Base-by-base conservation (phyloP, 92 coral and sea anemone species). In the Galaxea fascicularis region DNA sequence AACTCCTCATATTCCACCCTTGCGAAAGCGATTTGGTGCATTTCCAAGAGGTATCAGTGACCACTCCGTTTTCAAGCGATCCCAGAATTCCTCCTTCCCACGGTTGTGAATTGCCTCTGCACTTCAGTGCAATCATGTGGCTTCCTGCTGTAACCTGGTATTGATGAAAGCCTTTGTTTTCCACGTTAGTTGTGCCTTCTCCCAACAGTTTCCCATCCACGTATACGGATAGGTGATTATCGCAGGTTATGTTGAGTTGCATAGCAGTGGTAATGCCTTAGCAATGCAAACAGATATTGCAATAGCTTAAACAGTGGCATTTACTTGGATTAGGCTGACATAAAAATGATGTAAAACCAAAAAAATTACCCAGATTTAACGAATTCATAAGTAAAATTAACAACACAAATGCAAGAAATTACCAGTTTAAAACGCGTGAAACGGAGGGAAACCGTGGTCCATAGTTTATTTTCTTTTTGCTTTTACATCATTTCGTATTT, bases 1-100 rank as follows among this genome's bases (percentile, higher is more conserved):
- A 92, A 41, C 41, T 83, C 62, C 66, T 66, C 93, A 68, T 92
- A 78, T 83, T 86, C 95, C 95, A 92, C 30, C 93, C 91, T n/a
- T 39, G 65, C 16, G 77, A 73, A 44, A 78, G 46, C 6, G 44
- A 13, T 1, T 83, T 47, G 18, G 89, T 83, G 69, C 95, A 92
- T 49, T 53, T 84, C 95, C 95, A 92, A 24, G 85, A 59, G 16
- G 68, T 51, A 35, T 90, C 95, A 2, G 95, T 92, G 2, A 92
- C 87, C 17, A 92, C 16, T n/a, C 93, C 93, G 67, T 84, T 83
- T 66, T 82, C 79, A 70, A 92, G 69, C 41, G 94, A 91, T 18
- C 92, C 94, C 66, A 91, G 69, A 63, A 92, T 87, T 0, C 92
- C 95, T 24, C 90, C 90, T n/a, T 60, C 21, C 35, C 79, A 87